phyloP scores from a whole-genome alignment of 2,797 vertebrate genomes.

The Cephalopachus bancanus region DNA sequence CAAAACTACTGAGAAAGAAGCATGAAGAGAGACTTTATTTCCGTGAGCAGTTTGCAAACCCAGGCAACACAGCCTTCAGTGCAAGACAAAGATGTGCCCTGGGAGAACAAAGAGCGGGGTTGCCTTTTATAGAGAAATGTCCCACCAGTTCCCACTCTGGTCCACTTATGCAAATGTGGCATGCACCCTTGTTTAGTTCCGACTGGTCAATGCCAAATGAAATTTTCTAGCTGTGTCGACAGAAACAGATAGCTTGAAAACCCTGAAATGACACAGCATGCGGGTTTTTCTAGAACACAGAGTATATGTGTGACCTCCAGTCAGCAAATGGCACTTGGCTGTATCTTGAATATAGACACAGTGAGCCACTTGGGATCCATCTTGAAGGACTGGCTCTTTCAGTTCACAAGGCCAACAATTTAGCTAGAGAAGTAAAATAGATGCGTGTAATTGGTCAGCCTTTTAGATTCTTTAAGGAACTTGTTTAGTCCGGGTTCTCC shows the following conservation, averaged over 20 bases:
- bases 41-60: not conserved
- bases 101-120: not conserved
- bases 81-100: not conserved
- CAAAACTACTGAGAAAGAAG: not conserved
- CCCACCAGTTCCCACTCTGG: not conserved
- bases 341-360: not conserved
- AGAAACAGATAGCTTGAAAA: not conserved
- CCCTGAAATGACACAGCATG: not conserved
- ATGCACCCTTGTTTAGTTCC: not conserved
- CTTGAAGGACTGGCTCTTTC: not conserved
- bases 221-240: not conserved
- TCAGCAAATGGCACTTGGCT: not conserved
- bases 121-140: not conserved
- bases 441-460: accelerated
- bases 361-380: not conserved
- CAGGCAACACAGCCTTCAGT: not conserved
- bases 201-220: not conserved
- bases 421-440: not conserved
- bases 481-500: not conserved
- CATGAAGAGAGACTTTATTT: not conserved
- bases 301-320: not conserved
- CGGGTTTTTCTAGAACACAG: not conserved
- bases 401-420: not conserved
- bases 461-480: not conserved
- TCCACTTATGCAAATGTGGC: not conserved